Evolutionary conservation across 2,797 vertebrate genomes (phyloP).

Genomic region (Allobates femoralis): DNA sequence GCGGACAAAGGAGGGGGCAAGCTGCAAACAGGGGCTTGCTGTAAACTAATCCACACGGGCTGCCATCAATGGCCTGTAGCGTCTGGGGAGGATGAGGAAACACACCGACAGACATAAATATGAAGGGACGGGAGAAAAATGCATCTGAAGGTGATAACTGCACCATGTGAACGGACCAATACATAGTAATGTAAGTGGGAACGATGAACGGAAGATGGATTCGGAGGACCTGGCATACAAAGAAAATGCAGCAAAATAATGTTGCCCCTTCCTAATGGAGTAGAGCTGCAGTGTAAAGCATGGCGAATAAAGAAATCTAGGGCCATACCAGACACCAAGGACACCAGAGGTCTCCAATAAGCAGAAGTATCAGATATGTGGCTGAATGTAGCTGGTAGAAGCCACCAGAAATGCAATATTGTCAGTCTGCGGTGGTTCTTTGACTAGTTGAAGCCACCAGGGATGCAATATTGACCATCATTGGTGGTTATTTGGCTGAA

Average conservation of each 20-base stretch:
- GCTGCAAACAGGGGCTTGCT: slow-evolving; percentile 27
- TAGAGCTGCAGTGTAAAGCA: background rate
- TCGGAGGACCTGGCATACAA: background rate
- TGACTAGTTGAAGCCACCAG: background rate
- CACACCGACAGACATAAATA: too few relatives aligned
- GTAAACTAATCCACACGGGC: slow-evolving; percentile 46
- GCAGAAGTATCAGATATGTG: too few relatives aligned
- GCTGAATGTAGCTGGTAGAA: too few relatives aligned
- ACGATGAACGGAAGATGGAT: background rate
- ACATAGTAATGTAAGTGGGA: background rate
- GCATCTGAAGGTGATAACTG: too few relatives aligned
- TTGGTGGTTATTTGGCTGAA: background rate
- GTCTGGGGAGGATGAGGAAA: background rate
- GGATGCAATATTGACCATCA: background rate
- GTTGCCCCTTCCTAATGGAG: background rate
- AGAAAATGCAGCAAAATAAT: background rate
- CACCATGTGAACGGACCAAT: background rate
- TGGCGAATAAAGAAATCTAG: background rate
- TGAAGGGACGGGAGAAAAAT: background rate
- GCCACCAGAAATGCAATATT: too few relatives aligned
- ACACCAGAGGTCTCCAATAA: too few relatives aligned
- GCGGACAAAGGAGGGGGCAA: slow-evolving; percentile 51
- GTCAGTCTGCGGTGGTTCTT: too few relatives aligned
- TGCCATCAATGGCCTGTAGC: slow-evolving; percentile 15
- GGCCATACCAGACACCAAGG: too few relatives aligned